Conservation (phyloP, 1,140 invertebrate genomes). For the Halyomorpha halys region DNA sequence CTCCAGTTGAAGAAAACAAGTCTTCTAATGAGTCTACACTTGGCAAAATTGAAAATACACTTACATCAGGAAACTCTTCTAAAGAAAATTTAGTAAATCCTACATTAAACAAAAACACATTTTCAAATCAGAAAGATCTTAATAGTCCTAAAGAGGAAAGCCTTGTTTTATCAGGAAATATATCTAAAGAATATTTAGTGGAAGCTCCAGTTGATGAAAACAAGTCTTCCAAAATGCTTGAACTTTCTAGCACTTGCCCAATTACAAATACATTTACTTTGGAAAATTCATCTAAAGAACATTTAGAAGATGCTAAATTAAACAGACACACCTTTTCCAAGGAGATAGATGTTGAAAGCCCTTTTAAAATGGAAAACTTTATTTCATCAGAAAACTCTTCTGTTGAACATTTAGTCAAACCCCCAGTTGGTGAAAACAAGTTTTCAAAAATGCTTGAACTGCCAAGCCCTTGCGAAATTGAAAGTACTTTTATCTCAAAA, state of each 20-base stretch:
- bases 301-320: background rate
- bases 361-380: background rate
- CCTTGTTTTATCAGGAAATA: too few relatives aligned
- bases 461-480: background rate
- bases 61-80: background rate
- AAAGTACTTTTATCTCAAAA: background rate
- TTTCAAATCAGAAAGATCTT: too few relatives aligned
- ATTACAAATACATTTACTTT: background rate
- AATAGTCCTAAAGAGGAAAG: too few relatives aligned
- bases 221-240: too few relatives aligned
- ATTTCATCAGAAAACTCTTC: background rate
- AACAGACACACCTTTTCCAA: too few relatives aligned
- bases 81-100: background rate
- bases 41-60: background rate
- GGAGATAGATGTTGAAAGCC: too few relatives aligned
- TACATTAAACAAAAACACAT: background rate
- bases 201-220: too few relatives aligned
- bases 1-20: background rate
- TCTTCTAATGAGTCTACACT: too few relatives aligned
- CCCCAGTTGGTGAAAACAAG: background rate
- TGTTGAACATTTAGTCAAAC: background rate
- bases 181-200: too few relatives aligned
- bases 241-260: too few relatives aligned
- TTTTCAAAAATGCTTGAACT: too few relatives aligned
- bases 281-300: background rate